Base-by-base conservation (phyloP, 2,888 invertebrate genomes). In the Byasa hedistus region DNA sequence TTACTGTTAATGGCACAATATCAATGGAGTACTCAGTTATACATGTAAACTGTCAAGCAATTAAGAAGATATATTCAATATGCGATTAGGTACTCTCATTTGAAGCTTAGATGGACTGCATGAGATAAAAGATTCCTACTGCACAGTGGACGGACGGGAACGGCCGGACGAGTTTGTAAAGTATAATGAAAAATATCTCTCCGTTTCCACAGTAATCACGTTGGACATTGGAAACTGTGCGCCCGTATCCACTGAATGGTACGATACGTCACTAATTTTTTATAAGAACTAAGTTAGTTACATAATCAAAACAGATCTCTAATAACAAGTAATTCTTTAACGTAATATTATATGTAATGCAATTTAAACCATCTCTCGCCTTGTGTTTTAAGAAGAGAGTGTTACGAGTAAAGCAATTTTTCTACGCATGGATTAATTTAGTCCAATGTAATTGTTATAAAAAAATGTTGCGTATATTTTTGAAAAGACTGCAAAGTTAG, bases 171-270 rank as follows among this genome's bases (percentile, higher is more conserved):
- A 56, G 68, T 71, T 75, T 70, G 73, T 79, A 78, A 77, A 80
- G 80, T 79, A 77, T 81, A 83, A 82, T 83, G 80, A 79, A 80
- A 79, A 79, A 76, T 75, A 76, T 73, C 73, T 73, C 72, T 77
- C 65, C 71, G 72, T 76, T 74, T 71, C 72, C 71, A 69, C 68
- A 54, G 71, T 69, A 70, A 72, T 72, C 69, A 68, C 67, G 64
- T 61, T 69, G 70, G 72, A 71, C 71, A 71, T 64, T 68, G 67
- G 71, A 67, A 68, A 66, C 58, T 56, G 52, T 44, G 36, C 27
- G 39, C 58, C 66, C 58, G 60, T 68, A 27, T 69, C 66, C 69
- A 69, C 64, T 62, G 44, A 36, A n/a, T 24, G 19, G 61, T 51
- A 61, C 65, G 61, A 57, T 57, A 66, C 63, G 64, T 54, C 54